These are phyloP conservation scores for Pinctada fucata DNA, from an alignment of 2,888 invertebrate genomes.

Conservation along the genomic window DNA sequence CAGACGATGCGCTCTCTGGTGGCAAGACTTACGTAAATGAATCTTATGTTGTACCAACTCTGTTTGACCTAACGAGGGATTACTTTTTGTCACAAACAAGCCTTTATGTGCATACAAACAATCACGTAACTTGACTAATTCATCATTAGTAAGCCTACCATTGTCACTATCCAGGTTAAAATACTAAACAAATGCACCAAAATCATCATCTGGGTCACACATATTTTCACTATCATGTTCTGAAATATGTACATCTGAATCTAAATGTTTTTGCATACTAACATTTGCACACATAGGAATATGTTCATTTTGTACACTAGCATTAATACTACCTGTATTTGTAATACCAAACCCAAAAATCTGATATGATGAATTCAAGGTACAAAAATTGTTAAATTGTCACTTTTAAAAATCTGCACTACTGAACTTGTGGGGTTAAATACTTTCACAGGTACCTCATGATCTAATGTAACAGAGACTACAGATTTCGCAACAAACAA, in stretches of 20 bases:
- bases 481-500: constrained; percentile 25
- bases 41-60: constrained; percentile 31
- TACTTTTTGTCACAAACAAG: constrained; percentile 20
- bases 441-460: constrained; percentile 22
- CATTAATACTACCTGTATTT: constrained; percentile 4
- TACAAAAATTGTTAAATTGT: constrained; percentile 7
- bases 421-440: constrained; percentile 13
- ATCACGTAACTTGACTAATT: neutral
- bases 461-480: constrained; percentile 3
- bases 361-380: constrained; percentile 3
- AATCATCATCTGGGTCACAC: neutral
- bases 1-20: constrained; percentile 34
- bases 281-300: neutral
- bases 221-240: neutral
- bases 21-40: constrained; percentile 29
- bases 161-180: constrained; percentile 19
- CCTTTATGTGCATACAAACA: constrained; percentile 1
- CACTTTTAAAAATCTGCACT: neutral
- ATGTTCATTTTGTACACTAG: constrained; percentile 7
- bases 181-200: neutral
- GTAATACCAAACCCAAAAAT: neutral
- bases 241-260: neutral
- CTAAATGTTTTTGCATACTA: neutral
- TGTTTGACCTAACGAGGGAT: constrained; percentile 24
- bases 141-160: neutral